These are phyloP conservation scores for Doris montereyensis DNA, from an alignment of 2,888 invertebrate species.

Conservation along the genomic window DNA sequence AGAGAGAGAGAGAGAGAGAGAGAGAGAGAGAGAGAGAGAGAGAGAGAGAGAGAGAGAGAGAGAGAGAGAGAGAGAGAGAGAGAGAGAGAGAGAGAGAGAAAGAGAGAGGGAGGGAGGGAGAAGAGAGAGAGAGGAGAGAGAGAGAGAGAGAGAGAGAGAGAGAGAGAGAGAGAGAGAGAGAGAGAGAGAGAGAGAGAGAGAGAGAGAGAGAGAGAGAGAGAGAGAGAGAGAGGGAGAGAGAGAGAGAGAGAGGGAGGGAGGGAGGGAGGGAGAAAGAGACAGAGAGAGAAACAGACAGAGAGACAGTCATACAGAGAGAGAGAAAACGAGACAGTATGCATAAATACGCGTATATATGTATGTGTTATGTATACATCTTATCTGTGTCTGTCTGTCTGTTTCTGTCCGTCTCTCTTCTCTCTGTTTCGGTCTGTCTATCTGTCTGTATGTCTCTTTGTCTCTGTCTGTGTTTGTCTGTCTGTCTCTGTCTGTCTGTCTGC, in stretches of 20 bases:
- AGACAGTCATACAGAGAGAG: not conserved
- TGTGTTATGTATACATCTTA: not conserved
- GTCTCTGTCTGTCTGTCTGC: conserved; percentile 16
- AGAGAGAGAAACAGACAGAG: not conserved
- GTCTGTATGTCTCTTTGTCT: conserved; percentile 9
- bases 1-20: not conserved
- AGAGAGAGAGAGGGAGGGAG: not conserved
- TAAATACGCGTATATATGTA: not conserved
- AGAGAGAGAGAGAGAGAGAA: not conserved
- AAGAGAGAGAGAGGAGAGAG: not conserved
- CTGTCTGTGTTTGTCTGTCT: conserved; percentile 23
- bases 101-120: not conserved
- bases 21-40: not conserved
- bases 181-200: not conserved
- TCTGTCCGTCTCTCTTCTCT: conserved; percentile 19
- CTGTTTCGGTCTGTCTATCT: conserved; percentile 19
- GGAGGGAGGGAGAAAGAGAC: not conserved
- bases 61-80: not conserved
- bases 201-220: not conserved
- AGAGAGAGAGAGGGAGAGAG: not conserved
- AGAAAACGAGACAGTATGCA: not conserved
- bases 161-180: not conserved
- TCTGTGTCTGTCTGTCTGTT: not conserved
- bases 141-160: not conserved
- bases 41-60: not conserved